phyloP scores from a whole-genome alignment of 2,797 vertebrate genomes.

The Esox masquinongy region DNA sequence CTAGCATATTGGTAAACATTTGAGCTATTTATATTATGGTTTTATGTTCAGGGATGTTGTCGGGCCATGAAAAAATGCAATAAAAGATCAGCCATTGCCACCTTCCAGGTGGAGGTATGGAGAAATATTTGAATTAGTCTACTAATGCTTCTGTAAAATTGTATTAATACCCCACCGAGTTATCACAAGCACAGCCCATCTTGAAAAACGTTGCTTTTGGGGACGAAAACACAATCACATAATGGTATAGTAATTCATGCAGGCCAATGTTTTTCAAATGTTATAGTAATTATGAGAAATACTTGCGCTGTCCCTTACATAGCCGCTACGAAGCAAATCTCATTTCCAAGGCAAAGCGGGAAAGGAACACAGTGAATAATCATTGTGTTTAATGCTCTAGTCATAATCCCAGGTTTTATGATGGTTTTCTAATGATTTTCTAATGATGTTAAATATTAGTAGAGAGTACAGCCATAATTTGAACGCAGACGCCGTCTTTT shows the following conservation, averaged over 20 bases:
- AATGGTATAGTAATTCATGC: conserved; percentile 76
- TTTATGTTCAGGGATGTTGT: conserved; percentile 11
- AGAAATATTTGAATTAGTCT: conserved; percentile 65
- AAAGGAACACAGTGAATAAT: conserved; percentile 82
- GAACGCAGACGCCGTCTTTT: conserved; percentile 75
- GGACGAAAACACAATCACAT: conserved; percentile 70
- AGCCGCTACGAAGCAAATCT: conserved; percentile 72
- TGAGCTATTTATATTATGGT: conserved; percentile 6
- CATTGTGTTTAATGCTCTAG: conserved; percentile 86
- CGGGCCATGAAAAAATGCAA: conserved; percentile 12
- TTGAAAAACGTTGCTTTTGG: conserved; percentile 73
- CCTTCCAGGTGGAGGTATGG: conserved; percentile 50
- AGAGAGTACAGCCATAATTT: conserved; percentile 83
- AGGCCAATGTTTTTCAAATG: conserved; percentile 79
- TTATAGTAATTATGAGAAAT: conserved; percentile 81
- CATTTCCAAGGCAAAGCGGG: conserved; percentile 77
- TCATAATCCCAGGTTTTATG: conserved; percentile 86
- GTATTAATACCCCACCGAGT: conserved; percentile 57
- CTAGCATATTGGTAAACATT: conserved; percentile 4
- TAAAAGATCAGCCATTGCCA: conserved; percentile 24
- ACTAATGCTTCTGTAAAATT: conserved; percentile 61
- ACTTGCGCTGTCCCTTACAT: conserved; percentile 70
- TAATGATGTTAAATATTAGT: conserved; percentile 89
- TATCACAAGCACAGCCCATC: conserved; percentile 69
- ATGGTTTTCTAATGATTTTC: conserved; percentile 87